These are phyloP conservation scores for Sitodiplosis mosellana DNA, from an alignment of 1,140 invertebrate species.

Conservation along the genomic window DNA sequence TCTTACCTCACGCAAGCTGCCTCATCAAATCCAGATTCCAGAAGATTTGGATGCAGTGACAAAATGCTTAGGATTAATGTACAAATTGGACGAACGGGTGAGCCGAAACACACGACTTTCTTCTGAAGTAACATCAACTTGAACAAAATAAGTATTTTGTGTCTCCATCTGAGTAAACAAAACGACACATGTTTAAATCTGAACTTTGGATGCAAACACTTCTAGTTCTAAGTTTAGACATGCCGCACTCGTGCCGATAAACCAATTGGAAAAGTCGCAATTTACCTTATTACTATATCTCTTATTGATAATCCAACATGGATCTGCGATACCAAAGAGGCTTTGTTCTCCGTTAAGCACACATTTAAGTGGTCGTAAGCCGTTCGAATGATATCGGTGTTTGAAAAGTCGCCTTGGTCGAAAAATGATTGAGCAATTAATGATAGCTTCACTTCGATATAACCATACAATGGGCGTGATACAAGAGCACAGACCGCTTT, in stretches of 20 bases:
- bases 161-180: constrained; percentile 40
- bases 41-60: constrained; percentile 75
- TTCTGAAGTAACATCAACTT: constrained; percentile 84
- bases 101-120: constrained; percentile 80
- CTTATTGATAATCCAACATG: constrained; percentile 21
- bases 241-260: too few species aligned
- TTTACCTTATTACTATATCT: constrained; percentile 18
- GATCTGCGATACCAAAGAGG: constrained; percentile 26
- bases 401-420: constrained; percentile 82
- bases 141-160: constrained; percentile 84
- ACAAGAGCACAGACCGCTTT: constrained; percentile 79
- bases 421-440: constrained; percentile 95
- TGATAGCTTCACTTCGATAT: constrained; percentile 87
- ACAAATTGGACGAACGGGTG: constrained; percentile 80
- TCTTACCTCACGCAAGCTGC: constrained; percentile 47
- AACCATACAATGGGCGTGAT: constrained; percentile 71
- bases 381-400: constrained; percentile 77
- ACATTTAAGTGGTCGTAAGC: constrained; percentile 84
- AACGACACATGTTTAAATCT: too few species aligned
- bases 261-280: too few species aligned
- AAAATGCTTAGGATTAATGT: constrained; percentile 71
- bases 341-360: constrained; percentile 53
- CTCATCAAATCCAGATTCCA: constrained; percentile 71
- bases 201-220: too few species aligned
- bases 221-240: too few species aligned